A percentile compares a stretch with the other conserved stretches of the same genome.
phyloP scores from a whole-genome alignment of 1,140 invertebrate species.

The Drosophila willistoni region DNA sequence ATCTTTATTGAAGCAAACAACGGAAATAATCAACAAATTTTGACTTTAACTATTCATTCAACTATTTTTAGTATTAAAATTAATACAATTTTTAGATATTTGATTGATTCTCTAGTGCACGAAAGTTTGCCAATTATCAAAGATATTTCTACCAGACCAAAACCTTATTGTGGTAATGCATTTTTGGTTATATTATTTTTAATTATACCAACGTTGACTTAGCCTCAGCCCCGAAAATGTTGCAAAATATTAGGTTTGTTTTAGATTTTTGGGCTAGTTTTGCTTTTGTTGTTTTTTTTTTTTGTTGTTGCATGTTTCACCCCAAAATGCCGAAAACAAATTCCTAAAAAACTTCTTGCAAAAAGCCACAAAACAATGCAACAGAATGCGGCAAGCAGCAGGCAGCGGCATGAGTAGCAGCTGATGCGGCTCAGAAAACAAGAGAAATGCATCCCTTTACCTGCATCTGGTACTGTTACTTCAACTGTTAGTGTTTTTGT shows the following conservation, averaged over 20 bases:
- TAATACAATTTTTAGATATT: no score
- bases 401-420: constrained; percentile 8
- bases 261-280: constrained; percentile 1
- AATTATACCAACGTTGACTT: not conserved
- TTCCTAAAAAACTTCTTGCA: constrained; percentile 4
- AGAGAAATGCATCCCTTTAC: constrained; percentile 13
- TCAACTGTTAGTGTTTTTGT: not conserved
- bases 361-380: constrained; percentile 24
- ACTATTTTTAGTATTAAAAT: no score
- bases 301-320: constrained; percentile 13
- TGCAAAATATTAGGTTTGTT: not conserved
- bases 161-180: no score
- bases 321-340: constrained; percentile 14
- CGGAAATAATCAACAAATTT: no score
- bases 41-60: no score
- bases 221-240: not conserved
- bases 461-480: constrained; percentile 7
- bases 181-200: not conserved
- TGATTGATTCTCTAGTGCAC: no score
- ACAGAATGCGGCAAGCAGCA: not conserved
- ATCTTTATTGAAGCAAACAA: no score
- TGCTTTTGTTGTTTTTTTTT: not conserved
- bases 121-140: no score
- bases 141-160: no score
- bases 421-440: constrained; percentile 23